Base-by-base conservation (phyloP, 2,113 vertebrate species). In the Embiotoca jacksoni region DNA sequence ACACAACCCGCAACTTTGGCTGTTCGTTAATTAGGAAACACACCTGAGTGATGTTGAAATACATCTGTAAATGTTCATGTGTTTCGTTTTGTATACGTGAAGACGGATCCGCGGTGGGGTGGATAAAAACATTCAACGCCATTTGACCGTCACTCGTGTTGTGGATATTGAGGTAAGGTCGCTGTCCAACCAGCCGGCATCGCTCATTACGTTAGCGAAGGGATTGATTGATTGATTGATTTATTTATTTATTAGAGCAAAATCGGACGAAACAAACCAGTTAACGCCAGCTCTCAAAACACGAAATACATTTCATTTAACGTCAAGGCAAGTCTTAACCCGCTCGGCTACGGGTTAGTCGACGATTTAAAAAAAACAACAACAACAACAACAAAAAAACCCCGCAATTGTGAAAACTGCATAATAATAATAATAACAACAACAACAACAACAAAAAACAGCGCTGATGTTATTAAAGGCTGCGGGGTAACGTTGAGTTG, bases 101-200 rank as follows among this genome's bases (percentile, higher is more conserved):
- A 35, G 31, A 52, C 15, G 55, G 54, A 67, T 52, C 55, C 32
- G 55, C 23, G 44, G 57, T 7, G 41, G 52, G 53, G 74, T 23
- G 23, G 23, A 23, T 23, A 23, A 71, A 32, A 0, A 50, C 57
- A 80, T 87, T 87, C 16, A 50, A 36, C 56, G 67, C 39, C 66
- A 37, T 10, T 23, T 41, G 61, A 39, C 53, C 44, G 59, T 82
- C 60, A 14, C 44, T 71, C 70, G 69, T 85, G 66, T 74, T 81
- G 75, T 74, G 84, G 72, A 85, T 72, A 79, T 11, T 16, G 66
- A 90, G 92, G 89, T 93, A 91, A 23, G 65, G 91, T 91, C 39
- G 41, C 63, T 56, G 2, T 81, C 54, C 7, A 23, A 49, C 72
- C 75, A 77, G 60, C 81, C 83, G 66, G 69, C 55, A 37, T 53